phyloP scores from a whole-genome alignment of 1,140 invertebrate species.

The Ips nitidus region DNA sequence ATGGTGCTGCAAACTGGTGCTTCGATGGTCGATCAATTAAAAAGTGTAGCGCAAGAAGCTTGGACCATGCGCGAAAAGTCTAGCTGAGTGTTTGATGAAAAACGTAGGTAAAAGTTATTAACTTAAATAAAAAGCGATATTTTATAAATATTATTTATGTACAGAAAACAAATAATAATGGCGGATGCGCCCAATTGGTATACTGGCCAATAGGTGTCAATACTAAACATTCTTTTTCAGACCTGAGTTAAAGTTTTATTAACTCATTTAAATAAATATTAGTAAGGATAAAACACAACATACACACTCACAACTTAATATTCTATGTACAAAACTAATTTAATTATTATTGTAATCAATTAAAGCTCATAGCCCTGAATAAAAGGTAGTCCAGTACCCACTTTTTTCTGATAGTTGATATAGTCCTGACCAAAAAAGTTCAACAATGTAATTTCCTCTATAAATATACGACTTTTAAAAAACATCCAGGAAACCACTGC shows the following conservation, averaged over 20 bases:
- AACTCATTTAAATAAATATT: no score
- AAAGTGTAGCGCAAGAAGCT: constrained; percentile 34
- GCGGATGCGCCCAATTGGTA: no score
- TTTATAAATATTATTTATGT: no score
- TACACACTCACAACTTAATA: no score
- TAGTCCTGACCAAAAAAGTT: constrained; percentile 94
- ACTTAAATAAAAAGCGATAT: no score
- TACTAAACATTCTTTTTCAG: no score
- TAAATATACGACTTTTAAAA: constrained; percentile 83
- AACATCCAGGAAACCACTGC: constrained; percentile 84
- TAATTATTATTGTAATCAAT: background rate
- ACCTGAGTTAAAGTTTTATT: no score
- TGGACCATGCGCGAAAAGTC: constrained; percentile 13
- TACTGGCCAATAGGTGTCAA: no score
- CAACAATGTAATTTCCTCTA: constrained; percentile 91
- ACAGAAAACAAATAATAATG: no score
- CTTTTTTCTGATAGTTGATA: constrained; percentile 80
- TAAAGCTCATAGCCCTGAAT: constrained; percentile 72
- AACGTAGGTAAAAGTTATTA: no score
- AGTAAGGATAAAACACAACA: no score
- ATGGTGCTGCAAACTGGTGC: constrained; percentile 63
- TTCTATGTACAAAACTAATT: background rate
- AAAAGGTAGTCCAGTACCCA: constrained; percentile 90
- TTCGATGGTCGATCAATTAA: constrained; percentile 38
- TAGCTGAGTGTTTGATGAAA: no score